Evolutionary conservation across 2,888 invertebrate species (phyloP).

Genomic region (Tridacna gigas): DNA sequence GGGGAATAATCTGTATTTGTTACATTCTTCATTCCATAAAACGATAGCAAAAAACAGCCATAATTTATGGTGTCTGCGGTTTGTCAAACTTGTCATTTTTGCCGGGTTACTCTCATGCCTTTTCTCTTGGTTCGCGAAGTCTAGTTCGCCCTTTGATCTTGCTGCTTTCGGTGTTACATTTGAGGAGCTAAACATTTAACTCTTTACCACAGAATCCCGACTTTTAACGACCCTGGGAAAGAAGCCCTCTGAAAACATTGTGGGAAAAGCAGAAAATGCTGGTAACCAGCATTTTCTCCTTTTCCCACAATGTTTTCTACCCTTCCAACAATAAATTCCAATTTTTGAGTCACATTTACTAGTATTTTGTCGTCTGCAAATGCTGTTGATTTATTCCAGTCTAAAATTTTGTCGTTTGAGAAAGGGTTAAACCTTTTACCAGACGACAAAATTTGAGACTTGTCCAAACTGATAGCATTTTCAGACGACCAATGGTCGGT

Average conservation of each 20-base stretch:
- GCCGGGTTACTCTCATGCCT: background rate
- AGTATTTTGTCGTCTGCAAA: too few relatives aligned
- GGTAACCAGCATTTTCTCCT: background rate
- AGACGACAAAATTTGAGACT: too few relatives aligned
- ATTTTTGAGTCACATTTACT: too few relatives aligned
- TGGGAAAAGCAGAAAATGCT: background rate
- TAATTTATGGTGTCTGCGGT: slow-evolving; percentile 8
- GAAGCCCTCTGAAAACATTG: slow-evolving; percentile 1
- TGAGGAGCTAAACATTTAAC: background rate
- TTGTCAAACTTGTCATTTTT: slow-evolving; percentile 20
- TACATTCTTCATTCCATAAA: background rate
- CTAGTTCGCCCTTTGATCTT: too few relatives aligned
- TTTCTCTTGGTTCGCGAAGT: background rate
- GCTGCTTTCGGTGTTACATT: too few relatives aligned
- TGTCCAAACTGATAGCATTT: too few relatives aligned
- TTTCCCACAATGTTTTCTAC: background rate
- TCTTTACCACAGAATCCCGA: background rate
- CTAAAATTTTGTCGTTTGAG: too few relatives aligned
- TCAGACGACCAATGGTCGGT: too few relatives aligned
- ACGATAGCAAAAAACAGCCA: slow-evolving; percentile 1
- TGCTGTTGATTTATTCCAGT: too few relatives aligned
- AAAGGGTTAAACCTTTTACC: too few relatives aligned
- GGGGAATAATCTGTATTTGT: too few relatives aligned
- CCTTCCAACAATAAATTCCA: background rate
- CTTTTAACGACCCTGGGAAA: background rate